Conservation (phyloP, 2,888 invertebrate genomes). For the Ormyrus nitidulus region DNA sequence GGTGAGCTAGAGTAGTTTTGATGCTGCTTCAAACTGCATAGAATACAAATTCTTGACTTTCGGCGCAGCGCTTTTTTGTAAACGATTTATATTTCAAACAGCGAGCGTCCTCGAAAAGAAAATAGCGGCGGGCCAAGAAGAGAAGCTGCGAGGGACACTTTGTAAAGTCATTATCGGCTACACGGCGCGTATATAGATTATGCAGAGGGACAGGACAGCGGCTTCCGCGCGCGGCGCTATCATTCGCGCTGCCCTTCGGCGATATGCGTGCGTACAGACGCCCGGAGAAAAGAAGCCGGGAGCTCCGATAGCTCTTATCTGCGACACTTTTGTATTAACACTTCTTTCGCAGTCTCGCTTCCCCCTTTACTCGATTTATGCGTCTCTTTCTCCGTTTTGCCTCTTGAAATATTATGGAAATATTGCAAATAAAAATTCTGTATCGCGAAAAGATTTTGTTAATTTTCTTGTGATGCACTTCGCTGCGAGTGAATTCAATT, state of each 20-base stretch:
- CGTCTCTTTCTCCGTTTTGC: no score
- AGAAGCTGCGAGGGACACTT: conserved; percentile 63
- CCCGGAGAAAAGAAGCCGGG: background rate
- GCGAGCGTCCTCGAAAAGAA: background rate
- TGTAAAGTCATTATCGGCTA: conserved; percentile 71
- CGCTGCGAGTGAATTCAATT: no score
- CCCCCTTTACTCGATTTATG: no score
- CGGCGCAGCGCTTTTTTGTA: no score
- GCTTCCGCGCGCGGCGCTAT: conserved; percentile 26
- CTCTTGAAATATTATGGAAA: no score
- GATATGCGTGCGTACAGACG: background rate
- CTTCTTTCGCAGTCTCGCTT: no score
- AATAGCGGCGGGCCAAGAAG: background rate
- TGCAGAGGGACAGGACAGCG: background rate
- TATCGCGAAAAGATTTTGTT: no score
- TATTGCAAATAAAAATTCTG: no score
- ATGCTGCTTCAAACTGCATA: no score
- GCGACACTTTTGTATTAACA: conserved; percentile 24
- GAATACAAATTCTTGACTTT: no score
- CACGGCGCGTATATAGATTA: conserved; percentile 63
- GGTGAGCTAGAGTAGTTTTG: conserved; percentile 29
- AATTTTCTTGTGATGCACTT: no score
- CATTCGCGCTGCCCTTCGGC: conserved; percentile 22
- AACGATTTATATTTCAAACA: no score
- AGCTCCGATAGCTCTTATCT: conserved; percentile 37